These are phyloP conservation scores for Helicoverpa armigera DNA, from an alignment of 1,140 invertebrate species.

Conservation along the genomic window DNA sequence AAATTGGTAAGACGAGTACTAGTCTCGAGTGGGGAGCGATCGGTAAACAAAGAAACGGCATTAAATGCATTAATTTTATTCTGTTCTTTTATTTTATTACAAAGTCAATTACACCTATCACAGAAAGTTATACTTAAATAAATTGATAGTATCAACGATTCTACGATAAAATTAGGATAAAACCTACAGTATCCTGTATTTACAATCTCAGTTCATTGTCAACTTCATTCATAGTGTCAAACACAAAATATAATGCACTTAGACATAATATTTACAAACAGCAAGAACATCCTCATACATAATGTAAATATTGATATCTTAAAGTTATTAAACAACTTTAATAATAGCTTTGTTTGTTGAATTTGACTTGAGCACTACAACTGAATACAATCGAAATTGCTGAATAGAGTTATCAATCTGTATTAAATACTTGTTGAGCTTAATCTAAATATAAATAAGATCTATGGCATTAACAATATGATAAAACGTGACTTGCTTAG, in stretches of 20 bases:
- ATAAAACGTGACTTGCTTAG: too few relatives aligned
- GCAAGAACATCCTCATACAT: neutral
- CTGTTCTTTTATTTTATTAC: slow-evolving; percentile 63
- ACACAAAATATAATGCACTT: neutral
- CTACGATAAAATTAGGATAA: too few relatives aligned
- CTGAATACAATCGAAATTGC: too few relatives aligned
- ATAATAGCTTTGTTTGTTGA: neutral
- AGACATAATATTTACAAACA: neutral
- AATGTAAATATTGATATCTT: neutral
- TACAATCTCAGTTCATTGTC: neutral
- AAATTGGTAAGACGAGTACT: slow-evolving; percentile 63
- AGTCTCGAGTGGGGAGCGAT: slow-evolving; percentile 72
- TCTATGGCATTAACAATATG: too few relatives aligned
- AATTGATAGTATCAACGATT: too few relatives aligned
- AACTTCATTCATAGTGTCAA: neutral
- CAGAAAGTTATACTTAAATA: slow-evolving; percentile 17
- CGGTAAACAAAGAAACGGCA: slow-evolving; percentile 80
- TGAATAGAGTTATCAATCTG: too few relatives aligned
- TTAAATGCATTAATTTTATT: slow-evolving; percentile 81
- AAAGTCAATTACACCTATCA: neutral
- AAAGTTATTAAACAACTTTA: neutral
- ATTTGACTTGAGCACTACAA: neutral
- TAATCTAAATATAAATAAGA: too few relatives aligned
- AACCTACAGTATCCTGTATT: neutral
- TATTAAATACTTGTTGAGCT: too few relatives aligned